Evolutionary conservation across 2,888 invertebrate species (phyloP).

Genomic region (Microctonus hyperodae): DNA sequence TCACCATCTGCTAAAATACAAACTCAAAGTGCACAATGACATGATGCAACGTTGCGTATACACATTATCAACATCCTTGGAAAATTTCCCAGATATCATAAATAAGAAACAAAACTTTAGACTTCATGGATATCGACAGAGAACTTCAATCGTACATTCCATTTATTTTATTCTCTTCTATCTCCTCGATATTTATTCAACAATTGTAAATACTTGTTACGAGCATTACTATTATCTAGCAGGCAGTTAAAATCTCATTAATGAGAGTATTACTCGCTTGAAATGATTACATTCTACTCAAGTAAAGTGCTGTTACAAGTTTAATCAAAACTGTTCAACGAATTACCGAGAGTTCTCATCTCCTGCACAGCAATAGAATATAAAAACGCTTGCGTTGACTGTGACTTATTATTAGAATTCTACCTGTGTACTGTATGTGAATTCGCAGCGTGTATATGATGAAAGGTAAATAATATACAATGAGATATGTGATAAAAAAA

Average conservation of each 20-base stretch:
- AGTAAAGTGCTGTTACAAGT: too few relatives aligned
- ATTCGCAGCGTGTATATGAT: neutral
- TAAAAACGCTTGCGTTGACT: neutral
- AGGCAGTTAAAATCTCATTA: too few relatives aligned
- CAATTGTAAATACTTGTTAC: too few relatives aligned
- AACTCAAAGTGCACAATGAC: neutral
- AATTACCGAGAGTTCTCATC: neutral
- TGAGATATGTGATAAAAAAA: neutral
- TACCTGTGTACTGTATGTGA: neutral
- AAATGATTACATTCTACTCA: too few relatives aligned
- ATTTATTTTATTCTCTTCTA: neutral
- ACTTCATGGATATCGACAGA: slow-evolving; percentile 3
- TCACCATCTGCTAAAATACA: slow-evolving; percentile 2
- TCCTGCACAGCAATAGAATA: neutral
- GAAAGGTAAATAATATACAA: neutral
- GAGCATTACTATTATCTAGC: too few relatives aligned
- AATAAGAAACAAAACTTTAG: neutral
- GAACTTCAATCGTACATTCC: neutral
- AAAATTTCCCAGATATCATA: slow-evolving; percentile 1
- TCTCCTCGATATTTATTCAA: too few relatives aligned
- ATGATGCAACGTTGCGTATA: neutral
- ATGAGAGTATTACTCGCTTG: too few relatives aligned
- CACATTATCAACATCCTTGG: neutral
- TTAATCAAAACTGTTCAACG: slow-evolving; percentile 4
- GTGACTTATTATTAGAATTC: neutral